A percentile compares a stretch with the other conserved stretches of the same genome.
Evolutionary conservation across 2,888 invertebrate genomes (phyloP).

Genomic region (Cephalotes varians): DNA sequence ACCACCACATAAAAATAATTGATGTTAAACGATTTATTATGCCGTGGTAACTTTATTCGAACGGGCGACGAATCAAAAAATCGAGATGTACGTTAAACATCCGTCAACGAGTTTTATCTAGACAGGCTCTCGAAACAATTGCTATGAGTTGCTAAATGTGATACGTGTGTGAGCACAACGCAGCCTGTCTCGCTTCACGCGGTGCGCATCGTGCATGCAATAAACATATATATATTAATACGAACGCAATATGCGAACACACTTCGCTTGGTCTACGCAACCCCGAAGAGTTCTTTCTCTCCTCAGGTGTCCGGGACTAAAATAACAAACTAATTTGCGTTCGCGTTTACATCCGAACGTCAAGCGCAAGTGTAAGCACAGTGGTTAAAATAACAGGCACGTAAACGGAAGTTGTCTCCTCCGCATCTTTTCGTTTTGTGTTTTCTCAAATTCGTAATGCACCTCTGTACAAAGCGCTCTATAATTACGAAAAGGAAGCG

Average conservation of each 20-base stretch:
- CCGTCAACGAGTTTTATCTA: background rate
- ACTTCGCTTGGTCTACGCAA: conserved; percentile 17
- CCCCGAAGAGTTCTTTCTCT: conserved; percentile 14
- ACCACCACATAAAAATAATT: background rate
- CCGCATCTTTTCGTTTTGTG: background rate
- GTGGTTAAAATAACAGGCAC: conserved; percentile 25
- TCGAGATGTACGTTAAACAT: background rate
- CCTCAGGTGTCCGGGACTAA: conserved; percentile 37
- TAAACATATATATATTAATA: conserved; percentile 39
- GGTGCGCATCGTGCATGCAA: conserved; percentile 5
- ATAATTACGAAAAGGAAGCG: background rate
- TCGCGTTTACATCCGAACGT: conserved; percentile 37
- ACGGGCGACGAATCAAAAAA: background rate
- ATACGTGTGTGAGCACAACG: conserved; percentile 9
- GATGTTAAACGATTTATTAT: background rate
- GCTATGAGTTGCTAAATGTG: conserved; percentile 14
- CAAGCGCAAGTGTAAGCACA: conserved; percentile 23
- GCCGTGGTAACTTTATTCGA: background rate
- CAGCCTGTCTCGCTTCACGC: conserved; percentile 1
- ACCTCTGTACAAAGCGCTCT: background rate
- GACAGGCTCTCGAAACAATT: background rate
- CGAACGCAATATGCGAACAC: conserved; percentile 36
- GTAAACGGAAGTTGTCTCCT: conserved; percentile 31
- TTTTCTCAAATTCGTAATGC: conserved; percentile 17
- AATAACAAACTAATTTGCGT: conserved; percentile 48